A percentile compares a stretch with the other conserved stretches of the same genome.
Conservation (phyloP, 2,797 vertebrate genomes). For the Megalops cyprinoides region DNA sequence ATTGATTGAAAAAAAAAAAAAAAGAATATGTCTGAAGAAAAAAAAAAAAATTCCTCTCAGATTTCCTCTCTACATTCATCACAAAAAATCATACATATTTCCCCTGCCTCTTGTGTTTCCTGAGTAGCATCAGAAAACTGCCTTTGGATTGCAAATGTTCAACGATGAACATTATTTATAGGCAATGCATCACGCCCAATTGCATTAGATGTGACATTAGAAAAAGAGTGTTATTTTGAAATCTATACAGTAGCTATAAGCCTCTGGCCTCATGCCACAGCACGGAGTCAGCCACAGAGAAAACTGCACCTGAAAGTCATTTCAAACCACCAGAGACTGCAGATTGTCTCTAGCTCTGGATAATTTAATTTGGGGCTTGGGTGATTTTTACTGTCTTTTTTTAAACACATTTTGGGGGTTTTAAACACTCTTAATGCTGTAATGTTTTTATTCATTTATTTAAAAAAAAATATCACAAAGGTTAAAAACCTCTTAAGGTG, state of each 20-base stretch:
- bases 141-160: slow-evolving; percentile 7
- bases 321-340: slow-evolving; percentile 58
- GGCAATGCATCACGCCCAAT: slow-evolving; percentile 50
- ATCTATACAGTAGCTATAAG: slow-evolving; percentile 47
- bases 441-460: too few relatives aligned
- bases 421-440: slow-evolving; percentile 62
- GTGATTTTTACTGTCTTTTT: slow-evolving; percentile 63
- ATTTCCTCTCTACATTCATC: slow-evolving; percentile 18
- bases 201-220: slow-evolving; percentile 57
- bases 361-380: slow-evolving; percentile 66
- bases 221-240: slow-evolving; percentile 50
- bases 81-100: slow-evolving; percentile 12
- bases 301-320: slow-evolving; percentile 55
- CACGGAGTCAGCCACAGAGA: slow-evolving; percentile 47
- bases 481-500: too few relatives aligned
- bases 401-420: slow-evolving; percentile 61
- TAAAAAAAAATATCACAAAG: too few relatives aligned
- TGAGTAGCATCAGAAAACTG: slow-evolving; percentile 7
- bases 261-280: slow-evolving; percentile 53
- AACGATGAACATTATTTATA: slow-evolving; percentile 21
- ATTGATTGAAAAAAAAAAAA: slow-evolving; percentile 15
- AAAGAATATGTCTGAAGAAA: neutral
- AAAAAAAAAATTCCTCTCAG: neutral
- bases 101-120: neutral
- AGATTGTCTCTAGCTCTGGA: slow-evolving; percentile 53